Evolutionary conservation across 2,113 vertebrate genomes (phyloP).

Genomic region (Notiomystis cincta): DNA sequence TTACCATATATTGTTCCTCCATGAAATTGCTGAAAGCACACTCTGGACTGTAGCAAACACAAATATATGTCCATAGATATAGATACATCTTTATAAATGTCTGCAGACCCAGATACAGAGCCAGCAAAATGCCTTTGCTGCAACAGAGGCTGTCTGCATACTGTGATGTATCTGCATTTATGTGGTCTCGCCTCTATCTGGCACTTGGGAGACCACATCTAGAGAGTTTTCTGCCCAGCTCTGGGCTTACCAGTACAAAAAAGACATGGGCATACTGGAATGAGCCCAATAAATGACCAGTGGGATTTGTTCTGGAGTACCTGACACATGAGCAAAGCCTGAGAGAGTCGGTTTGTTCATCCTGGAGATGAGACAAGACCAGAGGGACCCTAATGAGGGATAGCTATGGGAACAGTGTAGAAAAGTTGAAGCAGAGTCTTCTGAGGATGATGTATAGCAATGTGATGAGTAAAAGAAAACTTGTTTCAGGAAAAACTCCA

Average conservation of each 20-base stretch:
- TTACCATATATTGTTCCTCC: not conserved
- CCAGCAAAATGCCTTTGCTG: not conserved
- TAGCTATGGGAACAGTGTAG: not conserved
- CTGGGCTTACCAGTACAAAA: not conserved
- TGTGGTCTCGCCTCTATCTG: not conserved
- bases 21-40: not conserved
- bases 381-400: not conserved
- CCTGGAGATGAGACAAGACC: not conserved
- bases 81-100: not conserved
- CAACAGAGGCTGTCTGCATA: not conserved
- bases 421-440: not conserved
- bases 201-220: not conserved
- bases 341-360: not conserved
- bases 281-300: not conserved
- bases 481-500: not conserved
- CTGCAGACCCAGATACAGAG: not conserved
- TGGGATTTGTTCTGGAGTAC: not conserved
- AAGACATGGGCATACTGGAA: not conserved
- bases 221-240: not conserved
- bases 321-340: not conserved
- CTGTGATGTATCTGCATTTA: not conserved
- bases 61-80: not conserved
- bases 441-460: not conserved
- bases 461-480: not conserved
- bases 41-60: not conserved